Evolutionary conservation across 2,888 invertebrate species (phyloP), one percentile per base, ranked within the genome.

Genomic region (Craniophora ligustri): DNA sequence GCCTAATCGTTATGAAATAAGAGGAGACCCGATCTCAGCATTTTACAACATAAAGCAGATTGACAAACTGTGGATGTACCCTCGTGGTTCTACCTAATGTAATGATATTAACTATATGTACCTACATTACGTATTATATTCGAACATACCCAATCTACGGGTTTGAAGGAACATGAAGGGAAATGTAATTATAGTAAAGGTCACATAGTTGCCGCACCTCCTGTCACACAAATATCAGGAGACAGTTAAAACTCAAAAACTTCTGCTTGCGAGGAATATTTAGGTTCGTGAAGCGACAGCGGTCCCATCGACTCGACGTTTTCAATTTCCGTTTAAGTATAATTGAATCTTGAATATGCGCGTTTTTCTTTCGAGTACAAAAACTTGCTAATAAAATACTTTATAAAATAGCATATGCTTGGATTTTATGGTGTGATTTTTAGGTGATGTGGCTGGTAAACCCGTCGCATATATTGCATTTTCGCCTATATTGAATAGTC

Each of bases 251-350:
- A 39, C 44, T 62, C 55, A 49, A 57, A 61, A 61, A 50, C 57
- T 64, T 58, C 5, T 34, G 40, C 41, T 31, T 47, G 44, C 60
- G 36, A 36, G 56, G 68, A 72, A 67, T 72, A n/a, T n/a, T n/a
- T n/a, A 67, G 64, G 72, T 61, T 74, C 80, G 48, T 39, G 75
- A 70, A 76, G 61, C 58, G 65, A 58, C 61, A 66, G 62, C 70
- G 44, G 69, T 47, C 74, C 75, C 78, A 79, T 81, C 77, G 78
- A 75, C 78, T 78, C 73, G 78, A 80, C 84, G 76, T 86, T 86
- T 88, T 84, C 87, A 88, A 88, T 89, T 89, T 89, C 87, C 86
- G 83, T 79, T 85, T 79, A 81, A 81, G 76, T 81, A 81, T 88
- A 86, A 89, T 88, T 89, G 87, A 87, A 89, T 84, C 76, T 83